A percentile compares a stretch with the other conserved stretches of the same genome.
Conservation (phyloP, 1,140 invertebrate genomes). For the Magallana angulata region DNA sequence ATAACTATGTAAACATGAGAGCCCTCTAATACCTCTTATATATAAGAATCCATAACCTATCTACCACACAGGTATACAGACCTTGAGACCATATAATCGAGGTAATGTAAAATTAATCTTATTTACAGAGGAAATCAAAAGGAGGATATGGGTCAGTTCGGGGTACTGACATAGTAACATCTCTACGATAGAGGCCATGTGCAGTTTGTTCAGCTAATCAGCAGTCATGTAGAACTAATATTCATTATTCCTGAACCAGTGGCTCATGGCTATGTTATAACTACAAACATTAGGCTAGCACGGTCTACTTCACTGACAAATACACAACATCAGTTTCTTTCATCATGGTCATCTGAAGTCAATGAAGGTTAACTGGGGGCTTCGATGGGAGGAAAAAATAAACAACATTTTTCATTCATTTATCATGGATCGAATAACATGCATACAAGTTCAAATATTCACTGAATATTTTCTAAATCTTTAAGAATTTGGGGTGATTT, state of each 20-base stretch:
- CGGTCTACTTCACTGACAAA: too few relatives aligned
- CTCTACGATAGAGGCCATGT: not conserved
- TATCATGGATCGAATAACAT: too few relatives aligned
- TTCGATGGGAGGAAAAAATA: too few relatives aligned
- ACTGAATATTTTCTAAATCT: too few relatives aligned
- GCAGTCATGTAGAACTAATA: constrained; percentile 11
- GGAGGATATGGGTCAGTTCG: not conserved
- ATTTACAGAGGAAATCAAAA: constrained; percentile 27
- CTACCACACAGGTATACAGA: not conserved
- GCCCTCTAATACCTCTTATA: too few relatives aligned
- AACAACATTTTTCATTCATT: too few relatives aligned
- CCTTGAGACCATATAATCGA: not conserved
- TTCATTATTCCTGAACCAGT: not conserved
- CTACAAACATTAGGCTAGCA: not conserved
- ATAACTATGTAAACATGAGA: too few relatives aligned
- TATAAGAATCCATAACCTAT: not conserved
- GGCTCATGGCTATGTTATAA: not conserved
- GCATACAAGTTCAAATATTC: too few relatives aligned
- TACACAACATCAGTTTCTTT: too few relatives aligned
- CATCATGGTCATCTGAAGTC: too few relatives aligned
- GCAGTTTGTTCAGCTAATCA: constrained; percentile 27
- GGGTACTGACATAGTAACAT: constrained; percentile 1
- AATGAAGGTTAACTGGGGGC: too few relatives aligned
- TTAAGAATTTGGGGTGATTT: too few relatives aligned
- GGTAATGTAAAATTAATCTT: not conserved